Evolutionary conservation across 2,888 invertebrate species (phyloP).

Genomic region (Ennomos quercinarius): DNA sequence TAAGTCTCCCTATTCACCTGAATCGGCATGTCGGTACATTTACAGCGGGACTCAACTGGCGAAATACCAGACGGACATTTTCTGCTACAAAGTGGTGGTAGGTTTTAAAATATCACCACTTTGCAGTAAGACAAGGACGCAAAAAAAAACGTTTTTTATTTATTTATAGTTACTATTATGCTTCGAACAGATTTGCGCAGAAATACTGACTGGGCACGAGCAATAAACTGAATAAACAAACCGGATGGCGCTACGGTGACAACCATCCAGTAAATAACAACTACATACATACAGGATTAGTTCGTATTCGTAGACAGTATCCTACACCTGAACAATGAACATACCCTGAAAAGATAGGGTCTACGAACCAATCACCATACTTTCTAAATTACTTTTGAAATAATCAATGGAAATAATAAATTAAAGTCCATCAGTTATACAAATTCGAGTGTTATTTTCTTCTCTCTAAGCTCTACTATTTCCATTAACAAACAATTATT

Average conservation of each 20-base stretch:
- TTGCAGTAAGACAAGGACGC: constrained; percentile 3
- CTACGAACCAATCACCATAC: too few relatives aligned
- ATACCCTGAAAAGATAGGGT: neutral
- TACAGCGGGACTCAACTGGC: constrained; percentile 38
- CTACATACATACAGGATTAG: too few relatives aligned
- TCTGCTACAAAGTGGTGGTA: neutral
- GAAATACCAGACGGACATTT: constrained; percentile 14
- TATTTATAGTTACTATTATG: constrained; percentile 17
- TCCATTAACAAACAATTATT: too few relatives aligned
- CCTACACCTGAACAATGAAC: too few relatives aligned
- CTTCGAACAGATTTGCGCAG: constrained; percentile 14
- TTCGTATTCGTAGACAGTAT: too few relatives aligned
- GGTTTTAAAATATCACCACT: neutral
- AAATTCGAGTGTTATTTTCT: too few relatives aligned
- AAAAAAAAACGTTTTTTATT: constrained; percentile 20
- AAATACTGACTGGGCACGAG: constrained; percentile 17
- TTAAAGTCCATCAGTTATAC: too few relatives aligned
- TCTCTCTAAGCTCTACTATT: too few relatives aligned
- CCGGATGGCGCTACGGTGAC: too few relatives aligned
- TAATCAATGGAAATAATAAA: too few relatives aligned
- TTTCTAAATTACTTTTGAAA: too few relatives aligned
- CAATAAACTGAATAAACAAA: constrained; percentile 1
- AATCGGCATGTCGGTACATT: constrained; percentile 69
- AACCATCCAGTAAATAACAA: too few relatives aligned
- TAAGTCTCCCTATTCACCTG: constrained; percentile 81